phyloP scores from a whole-genome alignment of 2,888 invertebrate species.

The Neoaliturus tenellus region DNA sequence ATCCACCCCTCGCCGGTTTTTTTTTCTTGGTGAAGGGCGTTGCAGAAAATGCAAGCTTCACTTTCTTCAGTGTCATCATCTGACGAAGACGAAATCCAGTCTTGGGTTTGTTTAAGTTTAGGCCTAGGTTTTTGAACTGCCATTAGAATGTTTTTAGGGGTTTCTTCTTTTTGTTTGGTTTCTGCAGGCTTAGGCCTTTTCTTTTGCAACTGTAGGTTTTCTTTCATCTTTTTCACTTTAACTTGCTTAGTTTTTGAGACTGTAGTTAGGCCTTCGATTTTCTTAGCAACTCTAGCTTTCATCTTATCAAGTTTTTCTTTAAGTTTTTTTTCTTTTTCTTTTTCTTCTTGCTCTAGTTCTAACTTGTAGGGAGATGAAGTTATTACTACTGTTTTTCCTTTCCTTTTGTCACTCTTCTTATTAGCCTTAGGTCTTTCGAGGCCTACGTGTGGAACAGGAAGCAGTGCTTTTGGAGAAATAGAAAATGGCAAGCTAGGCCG shows the following conservation, averaged over 20 bases:
- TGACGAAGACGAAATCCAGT: conserved; percentile 31
- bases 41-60: conserved; percentile 54
- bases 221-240: neutral
- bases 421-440: conserved; percentile 25
- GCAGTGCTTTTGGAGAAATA: conserved; percentile 34
- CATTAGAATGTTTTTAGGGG: neutral
- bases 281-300: conserved; percentile 34
- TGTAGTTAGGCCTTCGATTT: conserved; percentile 6
- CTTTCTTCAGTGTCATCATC: conserved; percentile 40
- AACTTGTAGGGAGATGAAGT: conserved; percentile 49
- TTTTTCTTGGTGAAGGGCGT: conserved; percentile 37
- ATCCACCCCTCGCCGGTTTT: conserved; percentile 38
- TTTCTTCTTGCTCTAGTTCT: conserved; percentile 46
- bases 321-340: conserved; percentile 25
- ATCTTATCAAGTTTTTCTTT: conserved; percentile 35
- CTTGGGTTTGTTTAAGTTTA: conserved; percentile 8
- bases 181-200: neutral
- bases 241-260: neutral
- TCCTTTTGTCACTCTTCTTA: conserved; percentile 48
- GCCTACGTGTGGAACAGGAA: conserved; percentile 43
- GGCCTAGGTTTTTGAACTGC: neutral
- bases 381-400: conserved; percentile 47
- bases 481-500: conserved; percentile 32
- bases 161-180: neutral
- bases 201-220: neutral